phyloP scores from a whole-genome alignment of 2,888 invertebrate species.

The Aleiodes leptofemur region DNA sequence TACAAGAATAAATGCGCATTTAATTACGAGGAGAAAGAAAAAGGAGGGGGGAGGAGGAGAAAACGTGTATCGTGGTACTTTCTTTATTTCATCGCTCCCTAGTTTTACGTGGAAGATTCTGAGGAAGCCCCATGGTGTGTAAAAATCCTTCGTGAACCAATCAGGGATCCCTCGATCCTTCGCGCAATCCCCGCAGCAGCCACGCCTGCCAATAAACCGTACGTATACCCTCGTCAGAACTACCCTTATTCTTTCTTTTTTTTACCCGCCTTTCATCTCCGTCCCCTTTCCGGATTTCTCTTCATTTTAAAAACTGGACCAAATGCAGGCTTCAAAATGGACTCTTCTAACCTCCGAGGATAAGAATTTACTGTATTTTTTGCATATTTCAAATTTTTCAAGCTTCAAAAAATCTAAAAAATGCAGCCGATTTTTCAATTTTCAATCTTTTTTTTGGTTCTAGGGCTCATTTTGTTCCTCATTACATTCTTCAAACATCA shows the following conservation, averaged over 20 bases:
- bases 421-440: too few species aligned
- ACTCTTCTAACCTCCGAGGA: constrained; percentile 43
- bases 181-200: constrained; percentile 66
- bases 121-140: constrained; percentile 53
- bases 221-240: constrained; percentile 69
- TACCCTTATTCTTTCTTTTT: constrained; percentile 58
- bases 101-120: constrained; percentile 49
- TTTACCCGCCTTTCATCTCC: constrained; percentile 59
- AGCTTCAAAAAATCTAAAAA: too few species aligned
- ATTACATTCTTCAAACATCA: too few species aligned
- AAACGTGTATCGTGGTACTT: constrained; percentile 50
- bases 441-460: too few species aligned
- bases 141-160: constrained; percentile 66
- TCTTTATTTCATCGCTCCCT: constrained; percentile 54
- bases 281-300: constrained; percentile 64
- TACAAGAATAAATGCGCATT: constrained; percentile 71
- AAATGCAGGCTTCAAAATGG: constrained; percentile 72
- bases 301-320: constrained; percentile 57
- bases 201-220: constrained; percentile 75
- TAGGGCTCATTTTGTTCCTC: too few species aligned
- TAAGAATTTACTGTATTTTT: too few species aligned
- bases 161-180: constrained; percentile 69
- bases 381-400: too few species aligned
- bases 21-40: constrained; percentile 64
- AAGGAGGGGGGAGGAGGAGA: neutral